Evolutionary conservation across 2,888 invertebrate species (phyloP).

Genomic region (Troglohyphantes excavatus): DNA sequence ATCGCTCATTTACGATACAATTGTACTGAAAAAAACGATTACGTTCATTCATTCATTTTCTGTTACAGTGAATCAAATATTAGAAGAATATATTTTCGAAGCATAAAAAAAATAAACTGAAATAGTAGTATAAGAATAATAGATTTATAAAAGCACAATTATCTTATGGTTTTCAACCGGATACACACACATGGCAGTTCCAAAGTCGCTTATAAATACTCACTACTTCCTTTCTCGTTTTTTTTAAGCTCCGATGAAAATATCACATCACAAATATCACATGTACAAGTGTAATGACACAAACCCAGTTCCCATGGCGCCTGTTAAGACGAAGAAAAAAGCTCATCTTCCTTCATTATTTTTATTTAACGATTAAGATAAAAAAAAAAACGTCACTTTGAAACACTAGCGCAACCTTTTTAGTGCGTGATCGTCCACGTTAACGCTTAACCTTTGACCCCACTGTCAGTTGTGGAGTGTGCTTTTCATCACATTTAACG

Average conservation of each 20-base stretch:
- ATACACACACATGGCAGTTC: neutral
- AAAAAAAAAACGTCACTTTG: slow-evolving; percentile 32
- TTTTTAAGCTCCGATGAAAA: neutral
- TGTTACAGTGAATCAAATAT: too few species aligned
- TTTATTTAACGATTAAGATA: slow-evolving; percentile 61
- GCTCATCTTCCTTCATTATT: slow-evolving; percentile 33
- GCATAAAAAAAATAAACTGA: too few species aligned
- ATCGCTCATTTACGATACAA: too few species aligned
- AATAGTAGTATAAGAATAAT: too few species aligned
- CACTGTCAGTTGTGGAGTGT: slow-evolving; percentile 16
- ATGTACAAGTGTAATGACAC: slow-evolving; percentile 52
- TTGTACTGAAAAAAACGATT: too few species aligned
- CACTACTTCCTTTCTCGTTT: neutral
- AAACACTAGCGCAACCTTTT: neutral
- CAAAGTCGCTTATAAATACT: too few species aligned
- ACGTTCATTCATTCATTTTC: too few species aligned
- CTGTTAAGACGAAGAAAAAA: slow-evolving; percentile 35
- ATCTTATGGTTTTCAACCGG: too few species aligned
- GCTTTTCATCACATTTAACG: slow-evolving; percentile 72
- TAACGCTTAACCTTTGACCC: slow-evolving; percentile 2
- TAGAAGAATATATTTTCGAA: too few species aligned
- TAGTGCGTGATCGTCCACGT: slow-evolving; percentile 18
- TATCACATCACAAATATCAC: slow-evolving; percentile 29
- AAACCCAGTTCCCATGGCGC: slow-evolving; percentile 45
- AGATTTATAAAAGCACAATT: too few species aligned